phyloP scores from a whole-genome alignment of 2,888 invertebrate genomes.

The Erebia palarica region DNA sequence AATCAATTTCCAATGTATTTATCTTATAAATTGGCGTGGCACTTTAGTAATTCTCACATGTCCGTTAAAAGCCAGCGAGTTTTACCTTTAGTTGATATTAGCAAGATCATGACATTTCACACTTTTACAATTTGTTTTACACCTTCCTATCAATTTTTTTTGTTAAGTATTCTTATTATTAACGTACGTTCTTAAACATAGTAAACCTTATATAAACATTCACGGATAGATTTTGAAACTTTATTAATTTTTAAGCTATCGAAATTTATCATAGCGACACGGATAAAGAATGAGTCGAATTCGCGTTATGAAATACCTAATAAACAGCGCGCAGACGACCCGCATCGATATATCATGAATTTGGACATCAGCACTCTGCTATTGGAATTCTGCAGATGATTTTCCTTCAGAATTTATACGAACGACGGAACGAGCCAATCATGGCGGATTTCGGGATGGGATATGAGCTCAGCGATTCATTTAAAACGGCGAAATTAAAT shows the following conservation, averaged over 20 bases:
- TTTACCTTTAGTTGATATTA: constrained; percentile 29
- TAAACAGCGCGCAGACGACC: constrained; percentile 66
- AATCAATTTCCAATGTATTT: constrained; percentile 25
- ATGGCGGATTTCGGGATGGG: constrained; percentile 54
- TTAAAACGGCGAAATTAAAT: constrained; percentile 71
- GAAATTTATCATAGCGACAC: background rate
- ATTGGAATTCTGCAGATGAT: constrained; percentile 75
- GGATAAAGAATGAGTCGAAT: constrained; percentile 28
- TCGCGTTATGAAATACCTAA: constrained; percentile 75
- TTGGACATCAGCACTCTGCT: constrained; percentile 71
- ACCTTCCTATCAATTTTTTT: background rate
- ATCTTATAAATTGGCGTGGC: constrained; percentile 35
- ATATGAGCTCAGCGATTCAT: constrained; percentile 67
- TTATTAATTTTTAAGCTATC: background rate
- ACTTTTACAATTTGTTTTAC: constrained; percentile 8
- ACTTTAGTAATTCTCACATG: constrained; percentile 41
- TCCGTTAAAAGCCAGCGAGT: constrained; percentile 37
- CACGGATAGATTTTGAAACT: background rate
- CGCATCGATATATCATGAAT: constrained; percentile 74
- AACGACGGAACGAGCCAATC: constrained; percentile 56
- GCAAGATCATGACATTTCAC: constrained; percentile 24
- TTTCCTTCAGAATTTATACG: constrained; percentile 67
- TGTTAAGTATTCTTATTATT: too few species aligned
- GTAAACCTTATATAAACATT: background rate
- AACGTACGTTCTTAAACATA: background rate